Evolutionary conservation across 1,140 invertebrate species (phyloP).

Genomic region (Aphelenchoides besseyi): DNA sequence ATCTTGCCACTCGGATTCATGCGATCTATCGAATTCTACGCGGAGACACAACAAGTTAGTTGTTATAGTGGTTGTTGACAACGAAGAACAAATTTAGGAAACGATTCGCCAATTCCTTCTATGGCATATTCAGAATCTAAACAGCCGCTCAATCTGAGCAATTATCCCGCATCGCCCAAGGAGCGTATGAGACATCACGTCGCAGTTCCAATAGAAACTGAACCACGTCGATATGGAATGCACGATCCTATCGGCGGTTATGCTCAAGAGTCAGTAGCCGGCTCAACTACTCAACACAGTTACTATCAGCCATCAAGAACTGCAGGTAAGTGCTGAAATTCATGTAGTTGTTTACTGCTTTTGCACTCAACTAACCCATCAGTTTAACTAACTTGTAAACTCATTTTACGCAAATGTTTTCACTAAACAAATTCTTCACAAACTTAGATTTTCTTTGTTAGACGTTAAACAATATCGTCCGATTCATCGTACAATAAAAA

Average conservation of each 20-base stretch:
- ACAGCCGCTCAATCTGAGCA: conserved; percentile 23
- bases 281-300: background rate
- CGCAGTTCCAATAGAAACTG: conserved; percentile 26
- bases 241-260: background rate
- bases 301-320: conserved; percentile 1
- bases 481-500: background rate
- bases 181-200: conserved; percentile 18
- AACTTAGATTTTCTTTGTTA: background rate
- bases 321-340: background rate
- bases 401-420: conserved; percentile 5
- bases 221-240: conserved; percentile 22
- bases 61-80: background rate
- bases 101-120: conserved; percentile 29
- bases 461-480: background rate
- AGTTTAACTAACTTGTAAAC: background rate
- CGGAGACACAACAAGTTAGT: conserved; percentile 28
- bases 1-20: conserved; percentile 51
- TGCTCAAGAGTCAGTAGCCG: conserved; percentile 5
- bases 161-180: conserved; percentile 26
- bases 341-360: background rate
- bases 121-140: conserved; percentile 27
- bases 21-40: conserved; percentile 45
- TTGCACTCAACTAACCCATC: background rate
- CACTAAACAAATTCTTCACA: background rate
- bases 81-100: conserved; percentile 13